Evolutionary conservation across 2,797 vertebrate genomes (phyloP).

Genomic region (Eutrigla gurnardus): DNA sequence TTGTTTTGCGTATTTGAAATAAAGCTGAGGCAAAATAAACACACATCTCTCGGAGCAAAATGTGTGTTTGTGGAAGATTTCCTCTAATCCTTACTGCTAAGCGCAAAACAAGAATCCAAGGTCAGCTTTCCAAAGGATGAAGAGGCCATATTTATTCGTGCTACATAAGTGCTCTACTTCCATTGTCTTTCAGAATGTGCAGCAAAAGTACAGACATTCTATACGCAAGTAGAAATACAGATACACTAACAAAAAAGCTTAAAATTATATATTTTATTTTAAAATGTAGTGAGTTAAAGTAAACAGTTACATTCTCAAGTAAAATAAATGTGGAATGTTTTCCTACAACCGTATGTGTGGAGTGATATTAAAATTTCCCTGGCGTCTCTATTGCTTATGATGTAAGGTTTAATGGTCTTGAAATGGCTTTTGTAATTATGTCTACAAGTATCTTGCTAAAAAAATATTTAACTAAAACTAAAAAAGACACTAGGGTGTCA

Average conservation of each 20-base stretch:
- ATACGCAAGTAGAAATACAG: background rate
- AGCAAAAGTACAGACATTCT: background rate
- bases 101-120: constrained; percentile 78
- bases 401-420: constrained; percentile 45
- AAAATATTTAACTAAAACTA: background rate
- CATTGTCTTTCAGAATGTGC: constrained; percentile 26
- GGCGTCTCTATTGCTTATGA: constrained; percentile 41
- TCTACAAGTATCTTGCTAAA: constrained; percentile 21
- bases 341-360: background rate
- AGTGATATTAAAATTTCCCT: constrained; percentile 43
- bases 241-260: too few relatives aligned
- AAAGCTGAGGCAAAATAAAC: constrained; percentile 67
- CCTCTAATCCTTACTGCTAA: constrained; percentile 80
- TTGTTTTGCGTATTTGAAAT: constrained; percentile 63
- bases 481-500: constrained; percentile 22
- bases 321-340: constrained; percentile 19
- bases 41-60: constrained; percentile 78
- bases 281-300: too few relatives aligned
- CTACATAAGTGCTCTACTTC: constrained; percentile 16
- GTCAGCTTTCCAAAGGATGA: constrained; percentile 75
- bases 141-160: constrained; percentile 55
- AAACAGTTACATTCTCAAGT: too few relatives aligned
- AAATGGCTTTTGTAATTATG: constrained; percentile 57
- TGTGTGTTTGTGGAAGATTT: constrained; percentile 83
- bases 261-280: too few relatives aligned